Percentiles rank a stretch among this genome's conserved stretches.
Conservation (phyloP, 2,888 invertebrate species). For the Cephonodes hylas region DNA sequence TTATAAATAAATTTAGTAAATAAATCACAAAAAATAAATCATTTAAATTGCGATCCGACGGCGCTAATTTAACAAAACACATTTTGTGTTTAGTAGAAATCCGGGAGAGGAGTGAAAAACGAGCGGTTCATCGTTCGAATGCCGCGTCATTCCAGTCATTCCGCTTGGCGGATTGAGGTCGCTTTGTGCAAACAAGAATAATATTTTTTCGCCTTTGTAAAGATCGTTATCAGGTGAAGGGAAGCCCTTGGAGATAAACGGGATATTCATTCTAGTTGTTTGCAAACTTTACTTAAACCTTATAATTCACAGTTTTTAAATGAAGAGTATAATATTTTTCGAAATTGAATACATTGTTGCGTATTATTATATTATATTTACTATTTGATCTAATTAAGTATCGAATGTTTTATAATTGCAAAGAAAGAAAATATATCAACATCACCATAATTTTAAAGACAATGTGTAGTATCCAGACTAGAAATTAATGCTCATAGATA, state of each 20-base stretch:
- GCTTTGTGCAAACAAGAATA: slow-evolving; percentile 38
- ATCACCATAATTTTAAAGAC: no score
- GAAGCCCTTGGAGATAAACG: slow-evolving; percentile 2
- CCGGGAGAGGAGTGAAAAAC: slow-evolving; percentile 35
- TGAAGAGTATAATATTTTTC: no score
- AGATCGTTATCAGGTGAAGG: slow-evolving; percentile 37
- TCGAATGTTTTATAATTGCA: no score
- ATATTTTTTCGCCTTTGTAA: slow-evolving; percentile 37
- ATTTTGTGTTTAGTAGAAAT: slow-evolving; percentile 30
- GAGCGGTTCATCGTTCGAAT: slow-evolving; percentile 30
- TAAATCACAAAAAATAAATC: background rate
- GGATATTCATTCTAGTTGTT: background rate
- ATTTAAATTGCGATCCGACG: background rate
- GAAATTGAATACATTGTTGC: no score
- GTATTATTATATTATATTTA: no score
- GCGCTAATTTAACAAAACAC: slow-evolving; percentile 30
- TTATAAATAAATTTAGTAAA: background rate
- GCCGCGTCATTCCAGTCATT: slow-evolving; percentile 33
- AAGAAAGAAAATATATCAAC: no score
- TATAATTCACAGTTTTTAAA: background rate
- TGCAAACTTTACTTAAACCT: background rate
- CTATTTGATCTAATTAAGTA: no score
- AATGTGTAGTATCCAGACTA: no score
- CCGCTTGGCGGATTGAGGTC: slow-evolving; percentile 21
- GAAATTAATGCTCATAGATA: no score